These are phyloP conservation scores for Allacma fusca DNA, from an alignment of 2,888 invertebrate species.

Conservation along the genomic window DNA sequence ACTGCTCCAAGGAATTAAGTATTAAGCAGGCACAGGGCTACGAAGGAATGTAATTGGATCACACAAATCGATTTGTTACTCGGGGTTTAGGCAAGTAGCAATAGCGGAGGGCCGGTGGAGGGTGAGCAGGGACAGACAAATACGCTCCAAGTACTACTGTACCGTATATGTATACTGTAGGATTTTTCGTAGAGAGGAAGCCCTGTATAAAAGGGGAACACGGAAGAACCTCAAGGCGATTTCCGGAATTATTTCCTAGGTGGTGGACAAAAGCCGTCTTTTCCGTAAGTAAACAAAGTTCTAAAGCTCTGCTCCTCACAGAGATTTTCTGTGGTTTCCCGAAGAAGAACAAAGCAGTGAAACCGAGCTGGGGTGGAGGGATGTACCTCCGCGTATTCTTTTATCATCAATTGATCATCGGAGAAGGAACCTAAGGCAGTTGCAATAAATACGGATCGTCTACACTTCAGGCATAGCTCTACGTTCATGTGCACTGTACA, in stretches of 20 bases:
- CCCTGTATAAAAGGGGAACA: not conserved
- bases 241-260: conserved; percentile 31
- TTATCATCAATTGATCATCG: conserved; percentile 10
- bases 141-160: not conserved
- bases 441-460: not conserved
- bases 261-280: conserved; percentile 35
- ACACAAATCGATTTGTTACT: conserved; percentile 16
- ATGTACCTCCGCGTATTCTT: conserved; percentile 2
- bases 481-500: too few relatives aligned
- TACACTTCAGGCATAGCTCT: not conserved
- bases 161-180: too few relatives aligned
- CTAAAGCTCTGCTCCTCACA: not conserved
- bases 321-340: conserved; percentile 7
- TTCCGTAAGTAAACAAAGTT: conserved; percentile 29
- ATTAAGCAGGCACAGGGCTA: not conserved
- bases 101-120: not conserved
- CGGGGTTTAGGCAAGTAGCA: not conserved
- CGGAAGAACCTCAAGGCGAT: conserved; percentile 25
- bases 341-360: conserved; percentile 19
- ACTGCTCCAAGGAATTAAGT: not conserved
- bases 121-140: not conserved
- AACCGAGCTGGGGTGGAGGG: not conserved
- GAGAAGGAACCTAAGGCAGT: conserved; percentile 3
- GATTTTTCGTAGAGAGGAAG: not conserved
- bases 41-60: not conserved